Evolutionary conservation across 1,140 invertebrate genomes (phyloP).

Genomic region (Trichonephila clavipes): DNA sequence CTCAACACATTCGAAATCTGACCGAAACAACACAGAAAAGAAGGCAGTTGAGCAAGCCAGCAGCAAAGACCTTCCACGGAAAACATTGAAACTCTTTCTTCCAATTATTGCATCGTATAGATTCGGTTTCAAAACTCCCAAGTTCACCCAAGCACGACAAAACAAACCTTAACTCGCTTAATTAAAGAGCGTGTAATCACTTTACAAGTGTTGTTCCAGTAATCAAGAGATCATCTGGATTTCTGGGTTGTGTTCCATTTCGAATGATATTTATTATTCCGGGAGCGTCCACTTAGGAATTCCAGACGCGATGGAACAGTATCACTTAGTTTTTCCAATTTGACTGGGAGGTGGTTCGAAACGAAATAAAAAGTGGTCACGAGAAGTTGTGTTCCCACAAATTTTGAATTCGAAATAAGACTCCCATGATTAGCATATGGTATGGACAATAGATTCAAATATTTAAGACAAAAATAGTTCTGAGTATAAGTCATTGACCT

Average conservation of each 20-base stretch:
- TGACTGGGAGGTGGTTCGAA: neutral
- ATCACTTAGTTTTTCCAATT: neutral
- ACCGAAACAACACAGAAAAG: neutral
- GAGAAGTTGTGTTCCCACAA: neutral
- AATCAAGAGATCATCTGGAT: slow-evolving; percentile 52
- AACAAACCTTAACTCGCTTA: slow-evolving; percentile 50
- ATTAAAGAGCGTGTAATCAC: slow-evolving; percentile 65
- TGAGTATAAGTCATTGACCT: too few species aligned
- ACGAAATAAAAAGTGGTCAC: neutral
- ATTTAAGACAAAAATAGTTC: too few species aligned
- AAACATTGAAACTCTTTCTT: neutral
- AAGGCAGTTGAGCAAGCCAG: slow-evolving; percentile 1
- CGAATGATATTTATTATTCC: slow-evolving; percentile 44
- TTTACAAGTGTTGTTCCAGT: slow-evolving; percentile 62
- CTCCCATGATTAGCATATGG: neutral
- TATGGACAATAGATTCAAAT: neutral
- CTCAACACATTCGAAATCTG: neutral
- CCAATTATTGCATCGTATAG: neutral
- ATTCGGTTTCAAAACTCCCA: slow-evolving; percentile 13
- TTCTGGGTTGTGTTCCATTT: slow-evolving; percentile 70
- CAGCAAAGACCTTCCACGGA: neutral
- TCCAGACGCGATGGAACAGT: neutral
- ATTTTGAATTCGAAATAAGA: neutral
- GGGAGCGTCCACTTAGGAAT: slow-evolving; percentile 16
- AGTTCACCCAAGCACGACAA: slow-evolving; percentile 23